phyloP scores from a whole-genome alignment of 2,797 vertebrate species.

The Psittacula echo region DNA sequence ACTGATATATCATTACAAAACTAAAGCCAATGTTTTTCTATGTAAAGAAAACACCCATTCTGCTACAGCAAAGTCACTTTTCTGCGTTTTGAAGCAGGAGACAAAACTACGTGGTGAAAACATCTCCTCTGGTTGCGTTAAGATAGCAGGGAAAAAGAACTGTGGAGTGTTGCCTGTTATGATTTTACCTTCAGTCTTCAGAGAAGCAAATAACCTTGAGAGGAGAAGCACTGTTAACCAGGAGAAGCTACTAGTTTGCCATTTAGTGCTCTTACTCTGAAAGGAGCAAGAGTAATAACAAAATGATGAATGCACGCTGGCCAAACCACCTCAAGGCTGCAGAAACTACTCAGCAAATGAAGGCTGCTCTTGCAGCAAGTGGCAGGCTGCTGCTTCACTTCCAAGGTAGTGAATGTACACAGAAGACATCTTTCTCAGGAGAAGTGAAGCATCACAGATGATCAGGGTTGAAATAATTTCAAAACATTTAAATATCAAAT shows the following conservation, averaged over 20 bases:
- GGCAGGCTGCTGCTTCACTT: not conserved
- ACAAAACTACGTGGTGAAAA: not conserved
- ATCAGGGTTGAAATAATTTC: not conserved
- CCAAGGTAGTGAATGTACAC: not conserved
- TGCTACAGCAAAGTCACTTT: not conserved
- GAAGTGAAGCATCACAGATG: not conserved
- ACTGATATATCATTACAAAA: not conserved
- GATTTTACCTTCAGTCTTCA: not conserved
- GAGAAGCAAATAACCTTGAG: not conserved
- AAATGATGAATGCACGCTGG: not conserved
- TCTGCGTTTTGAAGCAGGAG: not conserved
- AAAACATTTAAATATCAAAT: not conserved
- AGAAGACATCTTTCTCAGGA: not conserved
- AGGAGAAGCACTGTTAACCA: not conserved
- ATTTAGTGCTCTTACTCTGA: not conserved
- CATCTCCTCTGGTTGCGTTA: not conserved
- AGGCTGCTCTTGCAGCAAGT: not conserved
- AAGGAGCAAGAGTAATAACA: not conserved
- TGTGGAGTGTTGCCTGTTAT: not conserved
- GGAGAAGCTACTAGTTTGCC: not conserved
- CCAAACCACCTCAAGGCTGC: not conserved
- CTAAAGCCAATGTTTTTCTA: not conserved
- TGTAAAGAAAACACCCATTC: not conserved
- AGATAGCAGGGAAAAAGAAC: not conserved
- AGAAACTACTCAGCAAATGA: not conserved